Base-by-base conservation (phyloP, 2,797 vertebrate genomes). In the Centropyge bicolor region DNA sequence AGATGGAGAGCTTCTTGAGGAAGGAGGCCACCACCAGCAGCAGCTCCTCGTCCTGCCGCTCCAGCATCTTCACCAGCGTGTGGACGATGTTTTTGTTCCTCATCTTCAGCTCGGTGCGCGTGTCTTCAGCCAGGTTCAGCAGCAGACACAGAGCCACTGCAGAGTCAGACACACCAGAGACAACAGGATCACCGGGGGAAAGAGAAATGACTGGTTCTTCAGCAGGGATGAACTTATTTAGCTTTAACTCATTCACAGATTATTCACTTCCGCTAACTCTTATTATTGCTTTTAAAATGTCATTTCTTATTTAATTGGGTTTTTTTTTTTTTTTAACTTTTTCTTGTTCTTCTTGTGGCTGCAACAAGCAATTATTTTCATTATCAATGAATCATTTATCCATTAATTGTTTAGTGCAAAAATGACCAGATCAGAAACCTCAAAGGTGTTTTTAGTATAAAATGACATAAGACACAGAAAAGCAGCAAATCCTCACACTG, bases 1-100 rank as follows among this genome's bases (percentile, higher is more conserved):
- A 98, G 89, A 98, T 96, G 89, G 98, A 98, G 87, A 98, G 97
- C 85, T 99, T 99, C 95, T 99, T 98, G 86, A 99, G 94, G 93
- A 99, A 98, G 51, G 96, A 96, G 41, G 98, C 96, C 1, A 96
- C 97, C 11, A 98, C 93, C 89, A 98, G 94, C 74, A 98, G 95
- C 77, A 99, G 95, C 83, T 98, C 97, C 79, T 96, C 94, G 55
- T 98, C 97, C 43, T 98, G 96, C 17, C 98, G 91, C 40, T 98
- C 96, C 80, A 98, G 91, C 0, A 97, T 95, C 90, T 97, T 98
- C 89, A 99, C 97, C 89, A 99, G 88, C 95, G 97, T 96, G 70
- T 97, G 96, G 36, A 98, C 97, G 31, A 99, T 97, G 86, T 98
- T 98, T 84, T 97, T 99, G 91, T 98, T 99, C 76, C 96, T 95